Evolutionary conservation across 1,140 invertebrate species (phyloP).

Genomic region (Helicoverpa armigera): DNA sequence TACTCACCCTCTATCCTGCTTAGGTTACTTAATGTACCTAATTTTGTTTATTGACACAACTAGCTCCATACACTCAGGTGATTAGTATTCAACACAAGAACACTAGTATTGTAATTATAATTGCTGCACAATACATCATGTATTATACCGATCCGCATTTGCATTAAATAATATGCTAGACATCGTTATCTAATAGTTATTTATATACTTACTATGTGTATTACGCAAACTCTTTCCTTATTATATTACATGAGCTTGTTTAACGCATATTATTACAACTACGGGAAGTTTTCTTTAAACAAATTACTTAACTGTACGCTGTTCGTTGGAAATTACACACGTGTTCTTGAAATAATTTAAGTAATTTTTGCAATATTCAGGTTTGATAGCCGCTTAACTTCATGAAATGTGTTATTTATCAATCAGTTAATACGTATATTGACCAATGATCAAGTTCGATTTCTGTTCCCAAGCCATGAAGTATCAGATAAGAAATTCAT

Average conservation of each 20-base stretch:
- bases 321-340: neutral
- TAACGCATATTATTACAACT: neutral
- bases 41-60: constrained; percentile 3
- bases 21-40: constrained; percentile 5
- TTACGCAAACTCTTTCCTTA: constrained; percentile 17
- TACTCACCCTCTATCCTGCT: too few species aligned
- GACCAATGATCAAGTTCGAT: neutral
- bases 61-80: neutral
- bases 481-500: constrained; percentile 30
- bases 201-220: neutral
- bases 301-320: neutral
- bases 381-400: too few species aligned
- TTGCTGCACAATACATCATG: constrained; percentile 16
- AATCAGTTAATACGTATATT: neutral
- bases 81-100: constrained; percentile 25
- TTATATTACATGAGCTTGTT: constrained; percentile 27
- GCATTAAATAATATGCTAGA: constrained; percentile 14
- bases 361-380: neutral
- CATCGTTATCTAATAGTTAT: constrained; percentile 13
- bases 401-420: neutral
- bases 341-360: neutral
- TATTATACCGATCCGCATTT: constrained; percentile 8
- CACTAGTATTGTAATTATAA: constrained; percentile 12
- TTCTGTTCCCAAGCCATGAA: neutral
- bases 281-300: constrained; percentile 19